Conservation (phyloP, 1,140 invertebrate species). For the Drosophila littoralis region DNA sequence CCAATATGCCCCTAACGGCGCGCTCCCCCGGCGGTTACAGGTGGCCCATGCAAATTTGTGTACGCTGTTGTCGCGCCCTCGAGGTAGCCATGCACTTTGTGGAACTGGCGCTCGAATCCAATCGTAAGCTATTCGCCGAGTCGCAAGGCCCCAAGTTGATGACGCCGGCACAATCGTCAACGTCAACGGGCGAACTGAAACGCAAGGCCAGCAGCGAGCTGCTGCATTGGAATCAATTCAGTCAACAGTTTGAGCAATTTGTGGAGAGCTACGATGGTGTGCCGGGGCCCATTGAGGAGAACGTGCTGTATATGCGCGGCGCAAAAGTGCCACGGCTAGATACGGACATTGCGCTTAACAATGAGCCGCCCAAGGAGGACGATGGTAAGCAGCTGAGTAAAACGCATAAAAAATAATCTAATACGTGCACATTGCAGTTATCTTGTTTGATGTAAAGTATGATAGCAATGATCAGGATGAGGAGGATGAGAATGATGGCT, state of each 20-base stretch:
- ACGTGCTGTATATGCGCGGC: constrained; percentile 71
- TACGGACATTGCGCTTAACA: constrained; percentile 27
- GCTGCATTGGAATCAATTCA: constrained; percentile 71
- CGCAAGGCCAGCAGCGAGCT: constrained; percentile 65
- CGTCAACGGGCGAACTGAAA: constrained; percentile 60
- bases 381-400: constrained; percentile 34
- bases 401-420: not conserved
- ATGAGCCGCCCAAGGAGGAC: constrained; percentile 61
- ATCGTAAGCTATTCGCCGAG: constrained; percentile 60
- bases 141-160: constrained; percentile 48
- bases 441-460: constrained; percentile 73
- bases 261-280: constrained; percentile 63
- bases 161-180: constrained; percentile 4
- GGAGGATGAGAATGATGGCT: constrained; percentile 73
- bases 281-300: constrained; percentile 66
- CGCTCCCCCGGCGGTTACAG: constrained; percentile 57
- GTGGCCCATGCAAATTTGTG: constrained; percentile 73
- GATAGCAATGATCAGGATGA: constrained; percentile 70
- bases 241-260: constrained; percentile 72
- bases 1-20: constrained; percentile 51
- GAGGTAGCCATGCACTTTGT: constrained; percentile 76
- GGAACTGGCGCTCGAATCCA: constrained; percentile 64
- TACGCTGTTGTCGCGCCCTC: constrained; percentile 70
- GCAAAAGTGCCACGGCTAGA: constrained; percentile 66
- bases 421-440: constrained; percentile 39